Base-by-base conservation (phyloP, 2,797 vertebrate species). In the Enteromius thamalakanensis region DNA sequence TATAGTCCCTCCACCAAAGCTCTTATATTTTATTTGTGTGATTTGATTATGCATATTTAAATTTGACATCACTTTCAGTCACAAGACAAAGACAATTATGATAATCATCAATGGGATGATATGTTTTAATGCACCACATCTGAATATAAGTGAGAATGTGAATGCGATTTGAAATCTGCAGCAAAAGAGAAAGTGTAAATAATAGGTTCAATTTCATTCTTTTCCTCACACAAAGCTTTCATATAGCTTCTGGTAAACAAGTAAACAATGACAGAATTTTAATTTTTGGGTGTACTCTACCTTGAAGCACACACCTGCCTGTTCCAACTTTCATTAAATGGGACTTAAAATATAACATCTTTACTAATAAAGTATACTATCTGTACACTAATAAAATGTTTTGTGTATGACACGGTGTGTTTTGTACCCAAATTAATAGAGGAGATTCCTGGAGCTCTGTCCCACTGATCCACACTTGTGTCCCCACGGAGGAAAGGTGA, bases 401-500 rank as follows among this genome's bases (percentile, higher is more conserved):
- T 82, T 12, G 37, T 68, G 64, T n/a, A 55, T 68, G 47, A 34
- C 47, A 71, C 76, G n/a, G 26, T 70, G 49, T 81, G 74, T 88
- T 32, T 58, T 71, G 82, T 74, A 55, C 64, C 67, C 82, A 88
- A 74, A 86, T 82, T 80, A 79, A 76, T 85, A 87, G 77, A 83
- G 58, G 72, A 88, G 85, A 90, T 90, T 92, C 87, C 84, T 76
- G 79, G 82, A 86, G 82, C 85, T 86, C 85, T 87, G 90, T 90
- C 90, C 88, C 82, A 42, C 51, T 87, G 90, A 91, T 90, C 88
- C 82, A 42, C 51, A 84, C 86, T 87, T 85, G 89, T 89, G 87
- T 91, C 87, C 88, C 88, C 85, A 85, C 86, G 72, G 76, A 85
- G 87, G 88, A 87, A 90, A 90, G 85, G 84, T 91, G 91, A 92